Evolutionary conservation across 2,888 invertebrate genomes (phyloP).

Genomic region (Erannis defoliaria): DNA sequence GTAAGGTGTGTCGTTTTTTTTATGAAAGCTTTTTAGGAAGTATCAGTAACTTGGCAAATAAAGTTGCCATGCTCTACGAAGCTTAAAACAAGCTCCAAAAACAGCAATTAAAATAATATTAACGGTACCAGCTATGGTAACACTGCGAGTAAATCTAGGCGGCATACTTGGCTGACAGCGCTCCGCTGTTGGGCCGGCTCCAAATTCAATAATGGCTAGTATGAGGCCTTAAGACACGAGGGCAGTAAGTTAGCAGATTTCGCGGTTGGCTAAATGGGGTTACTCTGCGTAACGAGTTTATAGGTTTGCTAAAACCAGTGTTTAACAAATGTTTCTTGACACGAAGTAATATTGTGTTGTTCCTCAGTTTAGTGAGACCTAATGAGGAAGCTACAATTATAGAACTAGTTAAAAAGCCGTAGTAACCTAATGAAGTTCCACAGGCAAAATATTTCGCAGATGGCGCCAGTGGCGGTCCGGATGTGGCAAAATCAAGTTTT

Average conservation of each 20-base stretch:
- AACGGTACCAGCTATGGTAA: slow-evolving; percentile 54
- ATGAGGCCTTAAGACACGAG: slow-evolving; percentile 63
- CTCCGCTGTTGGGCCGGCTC: slow-evolving; percentile 67
- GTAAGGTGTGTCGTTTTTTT: too few species aligned
- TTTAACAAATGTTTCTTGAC: too few species aligned
- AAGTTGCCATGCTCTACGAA: background rate
- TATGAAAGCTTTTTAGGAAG: too few species aligned
- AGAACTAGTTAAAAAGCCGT: too few species aligned
- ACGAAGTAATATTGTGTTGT: too few species aligned
- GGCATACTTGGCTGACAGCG: slow-evolving; percentile 74
- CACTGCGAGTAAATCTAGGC: slow-evolving; percentile 65
- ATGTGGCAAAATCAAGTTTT: too few species aligned
- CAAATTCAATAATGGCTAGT: slow-evolving; percentile 76
- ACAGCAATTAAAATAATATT: slow-evolving; percentile 41
- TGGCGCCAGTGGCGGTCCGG: too few species aligned
- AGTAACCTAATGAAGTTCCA: too few species aligned
- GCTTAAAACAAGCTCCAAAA: slow-evolving; percentile 8
- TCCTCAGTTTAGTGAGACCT: too few species aligned
- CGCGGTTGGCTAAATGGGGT: background rate
- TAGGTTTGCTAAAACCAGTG: background rate
- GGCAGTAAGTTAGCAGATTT: slow-evolving; percentile 54
- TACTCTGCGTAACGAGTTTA: background rate
- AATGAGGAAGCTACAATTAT: too few species aligned
- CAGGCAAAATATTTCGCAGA: too few species aligned
- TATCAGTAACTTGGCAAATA: too few species aligned